Conservation (phyloP, 2,888 invertebrate genomes). For the Drosophila suboccidentalis region DNA sequence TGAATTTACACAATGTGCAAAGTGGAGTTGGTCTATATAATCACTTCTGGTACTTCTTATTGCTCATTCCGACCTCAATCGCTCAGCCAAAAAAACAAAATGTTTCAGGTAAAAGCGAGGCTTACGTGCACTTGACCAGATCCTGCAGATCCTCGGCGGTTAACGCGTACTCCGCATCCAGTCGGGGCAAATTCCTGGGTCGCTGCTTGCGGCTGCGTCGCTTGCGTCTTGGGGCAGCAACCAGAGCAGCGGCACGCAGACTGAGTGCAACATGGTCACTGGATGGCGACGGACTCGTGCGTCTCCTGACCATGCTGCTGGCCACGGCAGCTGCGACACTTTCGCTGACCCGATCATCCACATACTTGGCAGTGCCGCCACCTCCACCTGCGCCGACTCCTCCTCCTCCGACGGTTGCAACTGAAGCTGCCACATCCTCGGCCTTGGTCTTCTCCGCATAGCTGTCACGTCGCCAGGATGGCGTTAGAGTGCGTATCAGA, state of each 20-base stretch:
- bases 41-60: too few relatives aligned
- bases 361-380: conserved; percentile 45
- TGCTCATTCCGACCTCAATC: too few relatives aligned
- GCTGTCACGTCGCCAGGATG: conserved; percentile 82
- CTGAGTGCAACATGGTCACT: conserved; percentile 46
- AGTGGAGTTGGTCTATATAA: too few relatives aligned
- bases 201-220: conserved; percentile 37
- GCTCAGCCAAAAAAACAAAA: not conserved
- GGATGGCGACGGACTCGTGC: conserved; percentile 42
- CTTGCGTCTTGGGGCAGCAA: conserved; percentile 21
- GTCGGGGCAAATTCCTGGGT: conserved; percentile 1
- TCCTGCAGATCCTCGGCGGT: conserved; percentile 80
- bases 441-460: conserved; percentile 75
- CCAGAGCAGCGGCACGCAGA: not conserved
- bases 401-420: not conserved
- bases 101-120: not conserved
- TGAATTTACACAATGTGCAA: too few relatives aligned
- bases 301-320: conserved; percentile 30
- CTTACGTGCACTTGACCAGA: conserved; percentile 85
- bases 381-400: conserved; percentile 26
- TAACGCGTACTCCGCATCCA: conserved; percentile 75
- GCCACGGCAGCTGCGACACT: conserved; percentile 35
- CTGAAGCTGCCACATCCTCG: conserved; percentile 42
- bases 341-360: conserved; percentile 29
- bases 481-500: conserved; percentile 75